Evolutionary conservation across 2,797 vertebrate genomes (phyloP), one percentile per base, ranked within the genome.

Genomic region (Scolopax bukidnonensis): DNA sequence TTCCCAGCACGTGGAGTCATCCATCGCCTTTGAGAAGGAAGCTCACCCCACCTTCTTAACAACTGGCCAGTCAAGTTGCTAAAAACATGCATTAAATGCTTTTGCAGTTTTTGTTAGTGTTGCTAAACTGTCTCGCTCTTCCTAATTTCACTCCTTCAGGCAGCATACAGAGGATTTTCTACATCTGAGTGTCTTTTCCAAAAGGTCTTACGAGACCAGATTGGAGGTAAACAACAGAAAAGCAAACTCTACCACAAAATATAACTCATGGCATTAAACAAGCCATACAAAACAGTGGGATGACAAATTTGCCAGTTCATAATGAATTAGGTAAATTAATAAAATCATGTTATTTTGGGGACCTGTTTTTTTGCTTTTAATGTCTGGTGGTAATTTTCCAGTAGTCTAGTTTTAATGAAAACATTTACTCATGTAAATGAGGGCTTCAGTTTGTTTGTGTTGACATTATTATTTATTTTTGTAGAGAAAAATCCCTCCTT

Each of bases 381-480:
- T 96, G 85, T 93, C 84, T 97, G 47, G 84, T 96, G 88, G 91
- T 97, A 97, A 96, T 97, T 97, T 98, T 97, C 96, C 27, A 91
- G 83, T 87, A 97, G 93, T 96, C 93, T 93, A 63, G 86, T 97
- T 97, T 94, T 97, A 97, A 97, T 97, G 97, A 98, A 98, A 98
- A 94, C 96, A 93, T 96, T 97, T 97, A 96, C 91, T 97, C 76
- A 95, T 96, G 60, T 96, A 97, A 97, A 97, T 94, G 92, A 95
- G 91, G 87, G 70, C 36, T 95, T 98, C 38, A 47, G 45, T 97
- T 98, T 97, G 90, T 92, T 95, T 76, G 64, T 94, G 71, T 97
- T 97, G 73, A 95, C 61, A 61, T 64, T 95, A 77, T 95, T 96
- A 82, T 92, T 97, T 97, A 78, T 96, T 97, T 97, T 80, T 77